Conservation (phyloP, 2,888 invertebrate species). For the Drosophila siamana region DNA sequence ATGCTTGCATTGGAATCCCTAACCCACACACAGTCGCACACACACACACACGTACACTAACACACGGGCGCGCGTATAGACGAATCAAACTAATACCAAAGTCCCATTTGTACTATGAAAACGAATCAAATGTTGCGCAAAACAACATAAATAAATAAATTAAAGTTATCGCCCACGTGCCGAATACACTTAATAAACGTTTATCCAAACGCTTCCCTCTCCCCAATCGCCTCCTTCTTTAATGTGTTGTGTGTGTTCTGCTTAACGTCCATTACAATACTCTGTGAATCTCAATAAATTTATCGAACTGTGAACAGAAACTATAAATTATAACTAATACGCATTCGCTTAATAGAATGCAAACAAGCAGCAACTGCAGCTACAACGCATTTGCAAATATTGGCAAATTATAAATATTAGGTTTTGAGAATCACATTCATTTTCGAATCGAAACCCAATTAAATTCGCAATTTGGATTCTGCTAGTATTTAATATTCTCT, state of each 20-base stretch:
- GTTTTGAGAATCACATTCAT: background rate
- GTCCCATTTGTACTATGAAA: background rate
- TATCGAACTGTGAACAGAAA: background rate
- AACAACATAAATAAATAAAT: constrained; percentile 1
- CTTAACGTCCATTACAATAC: background rate
- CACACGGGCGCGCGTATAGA: background rate
- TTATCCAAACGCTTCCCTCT: no score
- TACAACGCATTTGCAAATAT: background rate
- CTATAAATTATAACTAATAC: constrained; percentile 11
- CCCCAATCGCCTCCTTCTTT: no score
- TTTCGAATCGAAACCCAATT: no score
- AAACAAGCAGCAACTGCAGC: background rate
- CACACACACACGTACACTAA: background rate
- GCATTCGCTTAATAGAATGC: background rate
- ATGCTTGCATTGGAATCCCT: constrained; percentile 14
- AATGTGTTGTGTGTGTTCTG: background rate
- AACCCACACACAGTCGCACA: background rate
- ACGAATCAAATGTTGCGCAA: background rate
- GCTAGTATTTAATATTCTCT: no score
- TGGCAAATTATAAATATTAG: background rate
- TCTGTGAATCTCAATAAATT: background rate
- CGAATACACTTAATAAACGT: background rate
- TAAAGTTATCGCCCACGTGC: background rate
- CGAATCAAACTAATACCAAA: constrained; percentile 3
- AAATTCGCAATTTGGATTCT: no score